phyloP scores from a whole-genome alignment of 2,888 invertebrate species.

The Agriopis aurantiaria region DNA sequence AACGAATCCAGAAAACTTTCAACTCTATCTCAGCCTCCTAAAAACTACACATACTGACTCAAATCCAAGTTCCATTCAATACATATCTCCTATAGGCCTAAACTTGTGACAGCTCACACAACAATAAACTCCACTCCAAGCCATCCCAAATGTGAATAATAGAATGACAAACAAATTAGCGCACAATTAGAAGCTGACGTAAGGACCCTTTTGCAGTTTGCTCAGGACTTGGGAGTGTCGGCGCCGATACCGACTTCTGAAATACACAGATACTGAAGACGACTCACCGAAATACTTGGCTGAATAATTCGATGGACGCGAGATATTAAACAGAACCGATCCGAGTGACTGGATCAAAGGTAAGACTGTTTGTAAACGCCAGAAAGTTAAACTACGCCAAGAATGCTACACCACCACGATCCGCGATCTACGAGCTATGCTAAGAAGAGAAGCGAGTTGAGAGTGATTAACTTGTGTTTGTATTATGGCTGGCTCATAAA shows the following conservation, averaged over 20 bases:
- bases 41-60: too few species aligned
- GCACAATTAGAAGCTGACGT: slow-evolving; percentile 45
- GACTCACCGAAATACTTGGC: slow-evolving; percentile 5
- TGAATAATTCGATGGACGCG: neutral
- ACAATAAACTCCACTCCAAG: slow-evolving; percentile 30
- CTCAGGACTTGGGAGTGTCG: slow-evolving; percentile 31
- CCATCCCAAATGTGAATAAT: slow-evolving; percentile 41
- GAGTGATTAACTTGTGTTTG: too few species aligned
- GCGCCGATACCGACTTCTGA: slow-evolving; percentile 27
- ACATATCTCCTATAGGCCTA: neutral
- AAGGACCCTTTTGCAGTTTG: slow-evolving; percentile 40
- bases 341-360: too few species aligned
- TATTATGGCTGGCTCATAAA: too few species aligned
- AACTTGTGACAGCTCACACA: neutral
- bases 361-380: neutral
- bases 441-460: too few species aligned
- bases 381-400: too few species aligned
- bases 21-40: too few species aligned
- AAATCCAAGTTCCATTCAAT: neutral
- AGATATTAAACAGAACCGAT: neutral
- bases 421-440: too few species aligned
- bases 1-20: too few species aligned
- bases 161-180: slow-evolving; percentile 45
- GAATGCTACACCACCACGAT: too few species aligned
- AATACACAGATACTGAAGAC: slow-evolving; percentile 7